phyloP scores from a whole-genome alignment of 2,113 vertebrate genomes.

The Eublepharis macularius region DNA sequence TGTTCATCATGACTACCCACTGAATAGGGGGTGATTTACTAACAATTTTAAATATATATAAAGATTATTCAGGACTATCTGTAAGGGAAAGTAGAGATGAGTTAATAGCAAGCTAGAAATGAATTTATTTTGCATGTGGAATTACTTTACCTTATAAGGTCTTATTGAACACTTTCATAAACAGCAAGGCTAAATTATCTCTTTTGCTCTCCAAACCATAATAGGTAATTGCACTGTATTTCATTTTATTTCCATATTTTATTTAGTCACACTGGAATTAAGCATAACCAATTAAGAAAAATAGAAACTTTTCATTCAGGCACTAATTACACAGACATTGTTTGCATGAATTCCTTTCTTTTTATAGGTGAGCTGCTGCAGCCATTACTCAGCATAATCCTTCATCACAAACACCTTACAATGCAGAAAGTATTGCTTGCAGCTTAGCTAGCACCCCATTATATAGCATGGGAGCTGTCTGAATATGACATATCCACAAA shows the following conservation, averaged over 20 bases:
- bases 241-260: too few relatives aligned
- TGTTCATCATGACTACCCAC: constrained; percentile 8
- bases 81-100: neutral
- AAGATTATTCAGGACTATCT: neutral
- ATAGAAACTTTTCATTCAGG: neutral
- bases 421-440: too few relatives aligned
- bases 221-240: too few relatives aligned
- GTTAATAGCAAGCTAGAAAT: neutral
- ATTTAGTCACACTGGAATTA: neutral
- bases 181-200: neutral
- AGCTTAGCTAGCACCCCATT: too few relatives aligned
- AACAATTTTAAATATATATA: neutral
- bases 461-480: too few relatives aligned
- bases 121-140: neutral
- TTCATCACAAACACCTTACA: too few relatives aligned
- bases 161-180: neutral
- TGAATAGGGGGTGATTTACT: constrained; percentile 42
- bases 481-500: too few relatives aligned
- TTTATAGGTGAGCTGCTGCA: too few relatives aligned
- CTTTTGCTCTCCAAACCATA: neutral
- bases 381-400: too few relatives aligned
- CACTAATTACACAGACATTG: neutral
- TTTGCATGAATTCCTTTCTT: neutral
- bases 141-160: neutral
- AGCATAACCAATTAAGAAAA: neutral